Percentiles rank a stretch among this genome's conserved stretches.
Conservation (phyloP, 2,113 vertebrate genomes). For the Scomber japonicus region DNA sequence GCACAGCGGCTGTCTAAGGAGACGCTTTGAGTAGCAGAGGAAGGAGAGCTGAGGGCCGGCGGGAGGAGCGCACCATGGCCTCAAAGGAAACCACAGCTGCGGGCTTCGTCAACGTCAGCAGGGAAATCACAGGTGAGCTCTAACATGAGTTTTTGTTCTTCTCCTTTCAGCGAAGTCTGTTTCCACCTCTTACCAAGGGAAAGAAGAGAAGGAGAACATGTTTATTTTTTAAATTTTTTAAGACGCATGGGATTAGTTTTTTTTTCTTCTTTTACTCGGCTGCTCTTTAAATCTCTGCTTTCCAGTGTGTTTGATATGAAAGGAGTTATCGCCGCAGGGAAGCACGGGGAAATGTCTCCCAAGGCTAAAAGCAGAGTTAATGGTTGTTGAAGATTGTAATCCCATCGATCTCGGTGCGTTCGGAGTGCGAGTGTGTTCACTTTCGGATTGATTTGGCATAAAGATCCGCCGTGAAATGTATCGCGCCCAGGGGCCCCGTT, state of each 20-base stretch:
- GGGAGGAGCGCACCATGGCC: slow-evolving; percentile 78
- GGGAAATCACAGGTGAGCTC: slow-evolving; percentile 84
- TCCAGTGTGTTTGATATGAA: slow-evolving; percentile 22
- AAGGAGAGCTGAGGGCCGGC: slow-evolving; percentile 50
- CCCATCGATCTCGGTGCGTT: slow-evolving; percentile 12
- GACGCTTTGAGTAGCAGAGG: slow-evolving; percentile 18
- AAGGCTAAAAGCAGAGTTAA: slow-evolving; percentile 26
- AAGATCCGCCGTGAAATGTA: slow-evolving; percentile 17
- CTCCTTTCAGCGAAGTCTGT: neutral
- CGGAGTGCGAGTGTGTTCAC: slow-evolving; percentile 10
- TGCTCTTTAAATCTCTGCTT: slow-evolving; percentile 28
- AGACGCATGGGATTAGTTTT: slow-evolving; percentile 26
- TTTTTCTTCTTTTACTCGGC: neutral
- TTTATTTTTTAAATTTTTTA: neutral
- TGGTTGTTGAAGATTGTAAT: slow-evolving; percentile 35
- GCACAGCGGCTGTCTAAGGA: neutral
- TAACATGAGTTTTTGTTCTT: slow-evolving; percentile 24
- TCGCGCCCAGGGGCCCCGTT: slow-evolving; percentile 22
- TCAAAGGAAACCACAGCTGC: slow-evolving; percentile 75
- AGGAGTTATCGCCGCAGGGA: slow-evolving; percentile 33
- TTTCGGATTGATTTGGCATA: slow-evolving; percentile 43
- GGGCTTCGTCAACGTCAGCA: slow-evolving; percentile 79
- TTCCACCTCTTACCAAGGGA: neutral
- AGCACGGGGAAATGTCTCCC: slow-evolving; percentile 34
- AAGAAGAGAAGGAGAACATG: neutral